phyloP scores from a whole-genome alignment of 2,888 invertebrate species.

The Nomada fucata region DNA sequence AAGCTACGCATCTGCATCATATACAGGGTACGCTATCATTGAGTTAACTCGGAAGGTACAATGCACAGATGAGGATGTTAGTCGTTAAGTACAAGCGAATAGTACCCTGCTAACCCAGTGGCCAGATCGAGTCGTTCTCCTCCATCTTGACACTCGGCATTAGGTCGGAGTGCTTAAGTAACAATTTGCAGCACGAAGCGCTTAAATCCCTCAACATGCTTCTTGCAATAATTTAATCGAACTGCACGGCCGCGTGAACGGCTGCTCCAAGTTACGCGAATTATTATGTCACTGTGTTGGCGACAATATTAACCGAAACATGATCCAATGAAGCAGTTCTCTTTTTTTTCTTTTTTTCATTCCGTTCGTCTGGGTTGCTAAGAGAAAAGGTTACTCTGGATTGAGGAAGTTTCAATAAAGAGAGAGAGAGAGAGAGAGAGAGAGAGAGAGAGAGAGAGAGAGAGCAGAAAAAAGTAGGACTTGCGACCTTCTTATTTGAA shows the following conservation, averaged over 20 bases:
- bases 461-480: not conserved
- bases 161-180: constrained; percentile 60
- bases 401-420: constrained; percentile 44
- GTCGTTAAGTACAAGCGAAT: constrained; percentile 81
- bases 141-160: constrained; percentile 71
- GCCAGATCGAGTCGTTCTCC: constrained; percentile 73
- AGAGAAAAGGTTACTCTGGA: constrained; percentile 27
- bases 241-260: constrained; percentile 36
- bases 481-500: not conserved
- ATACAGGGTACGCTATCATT: constrained; percentile 66
- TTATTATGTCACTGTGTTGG: constrained; percentile 32
- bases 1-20: constrained; percentile 62
- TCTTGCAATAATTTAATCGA: constrained; percentile 56
- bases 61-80: constrained; percentile 80
- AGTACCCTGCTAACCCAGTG: constrained; percentile 80
- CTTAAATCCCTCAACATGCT: constrained; percentile 46
- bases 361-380: not conserved
- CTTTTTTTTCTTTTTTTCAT: not conserved
- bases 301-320: constrained; percentile 31
- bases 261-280: constrained; percentile 25
- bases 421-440: not conserved
- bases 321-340: constrained; percentile 35
- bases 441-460: not conserved
- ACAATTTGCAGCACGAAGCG: constrained; percentile 61
- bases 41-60: constrained; percentile 77